Evolutionary conservation across 2,888 invertebrate species (phyloP).

Genomic region (Drosophila crucigera): DNA sequence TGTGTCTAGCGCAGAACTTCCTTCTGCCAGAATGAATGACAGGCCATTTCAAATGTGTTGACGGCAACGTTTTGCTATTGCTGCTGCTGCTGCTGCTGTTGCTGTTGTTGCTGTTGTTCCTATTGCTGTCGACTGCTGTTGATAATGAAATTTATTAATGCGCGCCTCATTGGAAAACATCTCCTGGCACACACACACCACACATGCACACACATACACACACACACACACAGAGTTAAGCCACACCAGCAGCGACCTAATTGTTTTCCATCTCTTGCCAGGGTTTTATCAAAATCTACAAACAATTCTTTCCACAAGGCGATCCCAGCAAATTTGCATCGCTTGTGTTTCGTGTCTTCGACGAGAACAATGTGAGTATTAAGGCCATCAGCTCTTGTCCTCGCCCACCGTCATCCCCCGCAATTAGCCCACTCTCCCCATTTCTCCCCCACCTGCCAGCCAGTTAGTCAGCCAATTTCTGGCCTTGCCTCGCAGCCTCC

Average conservation of each 20-base stretch:
- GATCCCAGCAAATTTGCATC: slow-evolving; percentile 99
- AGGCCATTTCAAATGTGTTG: slow-evolving; percentile 62
- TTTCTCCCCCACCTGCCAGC: not conserved
- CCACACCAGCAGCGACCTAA: slow-evolving; percentile 45
- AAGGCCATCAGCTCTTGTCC: slow-evolving; percentile 33
- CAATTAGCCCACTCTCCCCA: not conserved
- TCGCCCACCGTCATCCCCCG: slow-evolving; percentile 4
- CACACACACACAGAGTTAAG: slow-evolving; percentile 11
- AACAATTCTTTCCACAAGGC: slow-evolving; percentile 99
- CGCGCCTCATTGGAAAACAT: slow-evolving; percentile 43
- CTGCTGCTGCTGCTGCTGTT: slow-evolving; percentile 6
- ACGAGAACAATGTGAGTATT: slow-evolving; percentile 97
- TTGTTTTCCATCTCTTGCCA: slow-evolving; percentile 85
- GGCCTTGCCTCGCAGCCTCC: slow-evolving; percentile 21
- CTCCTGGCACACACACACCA: slow-evolving; percentile 22
- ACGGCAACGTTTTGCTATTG: slow-evolving; percentile 31
- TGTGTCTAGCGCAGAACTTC: slow-evolving; percentile 1
- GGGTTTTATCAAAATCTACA: slow-evolving; percentile 99
- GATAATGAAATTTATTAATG: slow-evolving; percentile 76
- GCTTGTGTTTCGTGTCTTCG: slow-evolving; percentile 99
- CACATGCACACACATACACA: slow-evolving; percentile 11
- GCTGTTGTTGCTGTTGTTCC: slow-evolving; percentile 30
- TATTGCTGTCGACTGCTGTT: slow-evolving; percentile 54
- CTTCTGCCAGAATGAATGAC: slow-evolving; percentile 46
- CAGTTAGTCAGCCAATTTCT: slow-evolving; percentile 9